Conservation (phyloP, 1,140 invertebrate genomes). For the Neotoxoptera formosana region DNA sequence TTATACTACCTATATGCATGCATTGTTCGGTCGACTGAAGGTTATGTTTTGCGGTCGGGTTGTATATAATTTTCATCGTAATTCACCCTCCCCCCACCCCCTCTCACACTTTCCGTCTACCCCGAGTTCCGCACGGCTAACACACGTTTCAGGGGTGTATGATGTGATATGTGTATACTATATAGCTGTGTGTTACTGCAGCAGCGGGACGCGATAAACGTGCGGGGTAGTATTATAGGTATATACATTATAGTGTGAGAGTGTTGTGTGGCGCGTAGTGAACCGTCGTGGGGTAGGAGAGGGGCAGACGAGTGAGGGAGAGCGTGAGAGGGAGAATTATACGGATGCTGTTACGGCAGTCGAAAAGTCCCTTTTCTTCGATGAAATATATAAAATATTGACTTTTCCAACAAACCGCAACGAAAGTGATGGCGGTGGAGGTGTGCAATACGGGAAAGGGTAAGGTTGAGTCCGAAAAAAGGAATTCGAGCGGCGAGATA, state of each 20-base stretch:
- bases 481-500: not conserved
- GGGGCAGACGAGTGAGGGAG: not conserved
- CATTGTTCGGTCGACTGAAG: not conserved
- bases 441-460: not conserved
- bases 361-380: slow-evolving; percentile 16
- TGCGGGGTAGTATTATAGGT: not conserved
- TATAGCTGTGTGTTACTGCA: not conserved
- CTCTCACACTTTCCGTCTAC: not conserved
- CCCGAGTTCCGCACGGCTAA: not conserved
- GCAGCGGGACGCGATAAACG: not conserved
- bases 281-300: not conserved
- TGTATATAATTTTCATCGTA: slow-evolving; percentile 26
- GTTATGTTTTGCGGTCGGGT: slow-evolving; percentile 25
- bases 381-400: slow-evolving; percentile 38
- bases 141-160: not conserved
- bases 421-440: not conserved
- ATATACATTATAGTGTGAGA: not conserved
- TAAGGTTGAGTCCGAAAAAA: not conserved
- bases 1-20: not conserved
- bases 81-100: not conserved
- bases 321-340: not conserved
- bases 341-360: slow-evolving; percentile 9
- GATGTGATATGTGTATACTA: not conserved
- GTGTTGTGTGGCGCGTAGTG: not conserved
- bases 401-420: slow-evolving; percentile 23